phyloP scores from a whole-genome alignment of 2,888 invertebrate genomes.

The Drymonia ruficornis region DNA sequence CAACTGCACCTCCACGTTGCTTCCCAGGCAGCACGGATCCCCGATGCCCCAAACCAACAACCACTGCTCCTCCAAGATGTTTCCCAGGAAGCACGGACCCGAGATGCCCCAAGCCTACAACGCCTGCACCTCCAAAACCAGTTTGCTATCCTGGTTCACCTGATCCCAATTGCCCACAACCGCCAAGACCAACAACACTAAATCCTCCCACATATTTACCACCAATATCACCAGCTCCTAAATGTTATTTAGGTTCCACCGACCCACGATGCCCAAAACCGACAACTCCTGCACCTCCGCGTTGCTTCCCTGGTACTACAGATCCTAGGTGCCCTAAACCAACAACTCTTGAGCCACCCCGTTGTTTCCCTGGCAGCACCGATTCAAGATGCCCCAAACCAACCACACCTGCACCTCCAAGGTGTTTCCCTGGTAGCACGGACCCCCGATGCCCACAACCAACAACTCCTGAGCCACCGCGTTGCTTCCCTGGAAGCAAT shows the following conservation, averaged over 20 bases:
- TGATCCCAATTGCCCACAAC: slow-evolving; percentile 61
- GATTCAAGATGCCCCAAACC: slow-evolving; percentile 38
- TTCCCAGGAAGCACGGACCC: slow-evolving; percentile 58
- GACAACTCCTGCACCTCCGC: slow-evolving; percentile 37
- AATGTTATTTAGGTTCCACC: slow-evolving; percentile 42
- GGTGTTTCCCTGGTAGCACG: slow-evolving; percentile 55
- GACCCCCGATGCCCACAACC: slow-evolving; percentile 45
- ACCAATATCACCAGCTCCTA: slow-evolving; percentile 23
- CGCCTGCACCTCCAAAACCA: slow-evolving; percentile 31
- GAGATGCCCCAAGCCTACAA: slow-evolving; percentile 45
- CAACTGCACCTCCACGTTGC: slow-evolving; percentile 35
- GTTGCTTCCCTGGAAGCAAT: slow-evolving; percentile 36
- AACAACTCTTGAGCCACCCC: slow-evolving; percentile 37
- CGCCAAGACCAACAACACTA: slow-evolving; percentile 47
- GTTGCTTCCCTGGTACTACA: slow-evolving; percentile 48
- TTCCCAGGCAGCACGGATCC: slow-evolving; percentile 57
- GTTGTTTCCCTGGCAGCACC: slow-evolving; percentile 32
- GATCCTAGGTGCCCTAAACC: slow-evolving; percentile 62
- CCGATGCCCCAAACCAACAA: slow-evolving; percentile 52
- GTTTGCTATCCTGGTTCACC: slow-evolving; percentile 54
- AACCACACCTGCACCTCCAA: slow-evolving; percentile 30
- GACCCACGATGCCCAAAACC: slow-evolving; percentile 43
- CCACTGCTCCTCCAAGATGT: slow-evolving; percentile 42
- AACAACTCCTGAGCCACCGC: slow-evolving; percentile 34
- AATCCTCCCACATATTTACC: slow-evolving; percentile 51